A percentile compares a stretch with the other conserved stretches of the same genome.
Evolutionary conservation across 2,113 vertebrate genomes (phyloP).

Genomic region (Thalassoma bifasciatum): DNA sequence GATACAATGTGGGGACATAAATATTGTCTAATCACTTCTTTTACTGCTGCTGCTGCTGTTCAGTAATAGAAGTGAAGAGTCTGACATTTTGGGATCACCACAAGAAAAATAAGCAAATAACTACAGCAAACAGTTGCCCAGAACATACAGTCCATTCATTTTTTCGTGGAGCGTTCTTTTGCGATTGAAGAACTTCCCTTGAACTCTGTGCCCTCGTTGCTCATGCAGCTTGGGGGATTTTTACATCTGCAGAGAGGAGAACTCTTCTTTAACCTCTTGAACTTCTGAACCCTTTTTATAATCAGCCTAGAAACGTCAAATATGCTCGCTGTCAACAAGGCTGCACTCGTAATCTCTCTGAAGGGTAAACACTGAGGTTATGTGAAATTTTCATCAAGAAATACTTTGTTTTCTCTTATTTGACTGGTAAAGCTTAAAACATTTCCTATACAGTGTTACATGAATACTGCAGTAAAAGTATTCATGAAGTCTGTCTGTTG

Average conservation of each 20-base stretch:
- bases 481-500: no score
- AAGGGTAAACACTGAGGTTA: background rate
- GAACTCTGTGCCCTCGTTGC: slow-evolving; percentile 47
- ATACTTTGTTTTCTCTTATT: background rate
- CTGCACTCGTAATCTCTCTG: background rate
- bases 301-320: slow-evolving; percentile 41
- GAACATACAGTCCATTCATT: no score
- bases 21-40: no score
- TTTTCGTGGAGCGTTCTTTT: background rate
- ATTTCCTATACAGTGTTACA: no score
- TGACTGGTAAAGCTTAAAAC: no score
- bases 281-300: slow-evolving; percentile 57
- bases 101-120: no score
- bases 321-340: slow-evolving; percentile 15
- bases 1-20: no score
- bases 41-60: no score
- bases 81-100: no score
- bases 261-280: slow-evolving; percentile 38
- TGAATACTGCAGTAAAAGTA: no score
- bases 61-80: no score
- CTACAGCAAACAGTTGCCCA: no score
- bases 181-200: slow-evolving; percentile 42
- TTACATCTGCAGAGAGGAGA: slow-evolving; percentile 36
- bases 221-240: slow-evolving; percentile 19
- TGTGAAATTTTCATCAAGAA: background rate